Evolutionary conservation across 2,888 invertebrate species (phyloP).

Genomic region (Cheilosia impressa): DNA sequence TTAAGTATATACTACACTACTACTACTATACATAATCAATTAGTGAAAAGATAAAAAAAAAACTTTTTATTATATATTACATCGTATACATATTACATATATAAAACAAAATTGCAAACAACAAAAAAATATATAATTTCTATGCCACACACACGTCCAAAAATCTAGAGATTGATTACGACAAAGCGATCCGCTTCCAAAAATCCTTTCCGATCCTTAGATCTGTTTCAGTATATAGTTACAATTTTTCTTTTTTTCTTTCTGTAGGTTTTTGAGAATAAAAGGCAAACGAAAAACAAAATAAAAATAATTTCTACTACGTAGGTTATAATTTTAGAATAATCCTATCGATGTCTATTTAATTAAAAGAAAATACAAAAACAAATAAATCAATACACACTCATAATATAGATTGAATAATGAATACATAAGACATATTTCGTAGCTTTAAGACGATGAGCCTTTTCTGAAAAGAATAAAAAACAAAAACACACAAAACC

Average conservation of each 20-base stretch:
- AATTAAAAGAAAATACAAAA: constrained; percentile 43
- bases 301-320: constrained; percentile 36
- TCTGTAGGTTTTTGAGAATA: constrained; percentile 29
- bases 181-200: constrained; percentile 61
- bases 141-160: constrained; percentile 67
- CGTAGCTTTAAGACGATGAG: constrained; percentile 75
- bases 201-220: constrained; percentile 66
- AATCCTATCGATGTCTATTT: constrained; percentile 75
- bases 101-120: constrained; percentile 17
- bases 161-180: constrained; percentile 41
- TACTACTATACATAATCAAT: constrained; percentile 73
- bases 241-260: constrained; percentile 22
- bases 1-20: constrained; percentile 71
- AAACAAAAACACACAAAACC: constrained; percentile 43
- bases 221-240: constrained; percentile 25
- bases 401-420: constrained; percentile 53
- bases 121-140: constrained; percentile 43
- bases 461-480: constrained; percentile 74
- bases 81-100: constrained; percentile 59
- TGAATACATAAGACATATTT: constrained; percentile 73
- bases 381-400: constrained; percentile 56
- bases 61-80: constrained; percentile 59
- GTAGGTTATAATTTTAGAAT: constrained; percentile 59
- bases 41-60: constrained; percentile 50
- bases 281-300: constrained; percentile 43